A percentile compares a stretch with the other conserved stretches of the same genome.
Evolutionary conservation across 2,113 vertebrate species (phyloP).

Genomic region (Dasypus novemcinctus): DNA sequence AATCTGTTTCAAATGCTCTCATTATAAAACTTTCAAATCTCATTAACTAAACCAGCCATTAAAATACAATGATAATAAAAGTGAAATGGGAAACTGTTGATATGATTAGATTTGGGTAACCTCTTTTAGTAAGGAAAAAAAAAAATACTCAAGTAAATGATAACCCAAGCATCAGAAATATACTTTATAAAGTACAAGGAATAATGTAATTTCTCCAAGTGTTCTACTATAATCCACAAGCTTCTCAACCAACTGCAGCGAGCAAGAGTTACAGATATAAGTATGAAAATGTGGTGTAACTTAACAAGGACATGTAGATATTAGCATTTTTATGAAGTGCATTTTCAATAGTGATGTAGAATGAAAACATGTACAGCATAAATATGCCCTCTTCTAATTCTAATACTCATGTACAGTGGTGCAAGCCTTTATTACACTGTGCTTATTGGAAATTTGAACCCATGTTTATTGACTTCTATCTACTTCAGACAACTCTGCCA

Average conservation of each 20-base stretch:
- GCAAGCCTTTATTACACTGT: not conserved
- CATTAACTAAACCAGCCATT: conserved; percentile 73
- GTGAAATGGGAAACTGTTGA: conserved; percentile 67
- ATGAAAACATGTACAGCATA: not conserved
- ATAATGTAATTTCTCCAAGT: not conserved
- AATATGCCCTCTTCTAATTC: not conserved
- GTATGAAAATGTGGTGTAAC: not conserved
- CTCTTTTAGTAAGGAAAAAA: conserved; percentile 44
- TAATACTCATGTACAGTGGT: not conserved
- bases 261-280: not conserved
- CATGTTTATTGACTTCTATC: not conserved
- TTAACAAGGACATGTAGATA: not conserved
- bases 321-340: conserved; percentile 31
- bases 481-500: not conserved
- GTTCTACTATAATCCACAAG: not conserved
- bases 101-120: conserved; percentile 59
- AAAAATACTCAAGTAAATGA: not conserved
- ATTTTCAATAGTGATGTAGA: not conserved
- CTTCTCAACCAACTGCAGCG: not conserved
- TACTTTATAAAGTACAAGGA: not conserved
- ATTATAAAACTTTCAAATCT: conserved; percentile 78
- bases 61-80: conserved; percentile 74
- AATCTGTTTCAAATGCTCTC: conserved; percentile 67
- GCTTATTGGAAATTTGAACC: not conserved
- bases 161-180: not conserved